These are phyloP conservation scores for Pediacus dermestoides DNA, from an alignment of 2,888 invertebrate species.

Conservation along the genomic window DNA sequence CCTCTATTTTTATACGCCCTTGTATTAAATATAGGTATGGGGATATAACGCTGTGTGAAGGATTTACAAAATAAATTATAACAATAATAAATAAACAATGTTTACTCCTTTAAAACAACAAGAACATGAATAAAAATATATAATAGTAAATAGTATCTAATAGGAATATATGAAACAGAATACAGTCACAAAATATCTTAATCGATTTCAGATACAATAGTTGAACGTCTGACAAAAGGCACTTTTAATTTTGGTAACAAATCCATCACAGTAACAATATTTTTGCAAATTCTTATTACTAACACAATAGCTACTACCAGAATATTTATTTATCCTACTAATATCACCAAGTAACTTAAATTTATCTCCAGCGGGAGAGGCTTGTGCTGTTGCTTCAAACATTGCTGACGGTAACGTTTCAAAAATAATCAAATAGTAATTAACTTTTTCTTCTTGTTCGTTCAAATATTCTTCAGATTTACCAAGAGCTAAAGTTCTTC, in stretches of 20 bases:
- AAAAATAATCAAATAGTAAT: constrained; percentile 62
- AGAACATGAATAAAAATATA: no score
- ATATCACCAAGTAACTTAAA: constrained; percentile 58
- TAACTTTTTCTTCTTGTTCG: constrained; percentile 34
- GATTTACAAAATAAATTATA: no score
- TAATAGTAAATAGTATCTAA: no score
- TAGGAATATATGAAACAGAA: no score
- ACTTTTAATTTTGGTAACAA: constrained; percentile 18
- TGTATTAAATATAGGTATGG: no score
- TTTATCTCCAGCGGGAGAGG: no score
- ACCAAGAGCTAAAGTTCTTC: constrained; percentile 33
- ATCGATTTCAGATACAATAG: no score
- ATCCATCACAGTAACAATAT: constrained; percentile 54
- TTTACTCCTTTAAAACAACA: no score
- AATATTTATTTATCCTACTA: constrained; percentile 58
- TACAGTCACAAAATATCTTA: no score
- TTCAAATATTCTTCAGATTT: constrained; percentile 28
- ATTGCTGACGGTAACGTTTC: constrained; percentile 62
- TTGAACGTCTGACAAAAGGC: constrained; percentile 18
- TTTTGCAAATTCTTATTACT: constrained; percentile 52
- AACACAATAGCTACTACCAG: constrained; percentile 53
- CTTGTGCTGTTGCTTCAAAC: constrained; percentile 71
- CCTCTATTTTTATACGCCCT: no score
- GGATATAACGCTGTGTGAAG: no score
- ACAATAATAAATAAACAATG: no score